phyloP scores from a whole-genome alignment of 2,113 vertebrate genomes.

The Oophaga pumilio region DNA sequence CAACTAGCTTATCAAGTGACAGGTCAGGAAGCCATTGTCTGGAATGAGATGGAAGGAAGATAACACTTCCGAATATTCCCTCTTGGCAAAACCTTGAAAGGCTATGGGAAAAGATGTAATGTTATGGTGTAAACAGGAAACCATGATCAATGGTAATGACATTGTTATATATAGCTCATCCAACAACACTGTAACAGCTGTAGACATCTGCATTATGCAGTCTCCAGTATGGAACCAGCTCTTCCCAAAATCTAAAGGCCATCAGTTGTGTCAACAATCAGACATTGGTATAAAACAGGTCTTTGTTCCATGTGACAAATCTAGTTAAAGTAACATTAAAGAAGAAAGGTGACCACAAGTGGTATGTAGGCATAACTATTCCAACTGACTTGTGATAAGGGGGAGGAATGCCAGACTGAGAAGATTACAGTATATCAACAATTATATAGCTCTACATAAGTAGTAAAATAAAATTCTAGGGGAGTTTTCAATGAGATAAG shows the following conservation, averaged over 20 bases:
- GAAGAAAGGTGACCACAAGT: not conserved
- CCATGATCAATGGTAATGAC: not conserved
- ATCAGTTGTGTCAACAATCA: not conserved
- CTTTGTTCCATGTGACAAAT: not conserved
- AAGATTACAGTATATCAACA: not conserved
- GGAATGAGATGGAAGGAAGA: not conserved
- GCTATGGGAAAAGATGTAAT: not conserved
- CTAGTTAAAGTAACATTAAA: not conserved
- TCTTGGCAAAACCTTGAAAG: not conserved
- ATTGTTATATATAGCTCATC: not conserved
- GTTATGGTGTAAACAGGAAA: conserved; percentile 5
- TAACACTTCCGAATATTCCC: not conserved
- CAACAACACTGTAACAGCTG: not conserved
- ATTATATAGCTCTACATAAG: not conserved
- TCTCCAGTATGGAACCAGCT: not conserved
- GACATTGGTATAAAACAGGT: not conserved
- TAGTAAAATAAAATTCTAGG: not conserved
- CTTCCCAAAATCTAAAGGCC: not conserved
- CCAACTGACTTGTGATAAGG: not conserved
- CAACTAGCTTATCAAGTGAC: not conserved
- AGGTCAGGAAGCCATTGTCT: not conserved
- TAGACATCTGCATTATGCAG: not conserved
- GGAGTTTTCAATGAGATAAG: not conserved
- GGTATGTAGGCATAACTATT: not conserved
- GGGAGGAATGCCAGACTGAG: not conserved